These are phyloP conservation scores for Gymnothorax javanicus DNA, from an alignment of 2,797 vertebrate species.

Conservation along the genomic window DNA sequence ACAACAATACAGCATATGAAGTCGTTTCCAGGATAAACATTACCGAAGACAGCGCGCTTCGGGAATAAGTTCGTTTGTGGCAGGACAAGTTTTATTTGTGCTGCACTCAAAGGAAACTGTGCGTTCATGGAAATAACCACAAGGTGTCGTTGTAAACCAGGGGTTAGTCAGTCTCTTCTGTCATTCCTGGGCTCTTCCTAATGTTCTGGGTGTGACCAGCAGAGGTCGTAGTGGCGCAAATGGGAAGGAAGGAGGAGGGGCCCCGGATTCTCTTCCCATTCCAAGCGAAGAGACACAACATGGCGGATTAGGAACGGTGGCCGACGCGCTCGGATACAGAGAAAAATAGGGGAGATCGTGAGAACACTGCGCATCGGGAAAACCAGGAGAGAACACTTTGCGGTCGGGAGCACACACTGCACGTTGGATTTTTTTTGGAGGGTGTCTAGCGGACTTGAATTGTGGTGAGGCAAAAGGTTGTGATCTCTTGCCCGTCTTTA, in stretches of 20 bases:
- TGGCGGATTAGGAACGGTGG: conserved; percentile 78
- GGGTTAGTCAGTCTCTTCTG: background rate
- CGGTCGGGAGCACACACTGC: conserved; percentile 7
- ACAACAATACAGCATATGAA: too few species aligned
- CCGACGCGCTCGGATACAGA: conserved; percentile 76
- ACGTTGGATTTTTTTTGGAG: conserved; percentile 27
- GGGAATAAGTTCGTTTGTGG: background rate
- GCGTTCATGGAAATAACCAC: background rate
- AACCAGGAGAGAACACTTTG: conserved; percentile 41
- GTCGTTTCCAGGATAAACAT: background rate
- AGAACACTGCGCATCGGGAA: conserved; percentile 38
- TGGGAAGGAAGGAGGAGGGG: conserved; percentile 53
- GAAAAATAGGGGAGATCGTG: conserved; percentile 67
- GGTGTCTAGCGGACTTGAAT: conserved; percentile 36
- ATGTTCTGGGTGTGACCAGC: background rate
- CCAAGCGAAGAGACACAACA: conserved; percentile 77
- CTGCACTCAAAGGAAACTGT: background rate
- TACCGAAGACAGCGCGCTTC: too few species aligned
- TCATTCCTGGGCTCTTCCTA: background rate
- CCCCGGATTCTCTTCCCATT: conserved; percentile 75
- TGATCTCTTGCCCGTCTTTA: conserved; percentile 50
- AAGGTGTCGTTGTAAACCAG: background rate
- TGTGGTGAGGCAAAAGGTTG: conserved; percentile 34
- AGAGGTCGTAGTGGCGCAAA: conserved; percentile 2
- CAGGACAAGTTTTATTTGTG: background rate